phyloP scores from a whole-genome alignment of 2,113 vertebrate species.

The Tauraco erythrolophus region DNA sequence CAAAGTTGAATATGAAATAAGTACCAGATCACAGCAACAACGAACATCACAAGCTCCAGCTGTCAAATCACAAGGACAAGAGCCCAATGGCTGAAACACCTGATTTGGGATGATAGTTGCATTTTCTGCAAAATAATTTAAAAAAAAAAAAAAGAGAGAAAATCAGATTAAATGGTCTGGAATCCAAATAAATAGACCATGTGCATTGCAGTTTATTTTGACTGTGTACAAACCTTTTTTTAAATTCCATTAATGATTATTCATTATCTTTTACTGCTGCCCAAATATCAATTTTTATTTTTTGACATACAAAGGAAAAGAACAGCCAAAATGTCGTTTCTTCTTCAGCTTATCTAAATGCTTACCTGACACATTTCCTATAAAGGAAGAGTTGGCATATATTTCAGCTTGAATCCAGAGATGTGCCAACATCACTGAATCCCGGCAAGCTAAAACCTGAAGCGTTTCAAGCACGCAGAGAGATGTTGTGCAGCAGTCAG shows the following conservation, averaged over 20 bases:
- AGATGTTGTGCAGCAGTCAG: constrained; percentile 74
- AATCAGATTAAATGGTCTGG: not conserved
- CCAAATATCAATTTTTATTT: not conserved
- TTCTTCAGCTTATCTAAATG: not conserved
- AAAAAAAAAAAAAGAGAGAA: not conserved
- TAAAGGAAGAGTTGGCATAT: constrained; percentile 76
- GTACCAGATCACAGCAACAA: constrained; percentile 95
- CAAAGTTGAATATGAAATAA: not conserved
- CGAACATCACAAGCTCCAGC: constrained; percentile 83
- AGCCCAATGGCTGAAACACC: constrained; percentile 88
- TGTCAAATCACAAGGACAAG: constrained; percentile 91
- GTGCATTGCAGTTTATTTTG: not conserved
- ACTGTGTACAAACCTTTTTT: not conserved
- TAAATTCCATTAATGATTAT: not conserved
- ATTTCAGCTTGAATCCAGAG: constrained; percentile 89
- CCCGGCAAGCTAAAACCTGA: constrained; percentile 83
- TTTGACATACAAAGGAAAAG: not conserved
- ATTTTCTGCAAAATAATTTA: constrained; percentile 79
- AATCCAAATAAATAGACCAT: not conserved
- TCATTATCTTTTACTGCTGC: not conserved
- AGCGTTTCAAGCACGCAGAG: constrained; percentile 84
- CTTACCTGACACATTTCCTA: constrained; percentile 78
- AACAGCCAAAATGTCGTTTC: not conserved
- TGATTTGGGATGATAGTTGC: constrained; percentile 86
- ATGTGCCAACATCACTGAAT: constrained; percentile 58